Conservation (phyloP, 2,888 invertebrate genomes). For the Theretra japonica region DNA sequence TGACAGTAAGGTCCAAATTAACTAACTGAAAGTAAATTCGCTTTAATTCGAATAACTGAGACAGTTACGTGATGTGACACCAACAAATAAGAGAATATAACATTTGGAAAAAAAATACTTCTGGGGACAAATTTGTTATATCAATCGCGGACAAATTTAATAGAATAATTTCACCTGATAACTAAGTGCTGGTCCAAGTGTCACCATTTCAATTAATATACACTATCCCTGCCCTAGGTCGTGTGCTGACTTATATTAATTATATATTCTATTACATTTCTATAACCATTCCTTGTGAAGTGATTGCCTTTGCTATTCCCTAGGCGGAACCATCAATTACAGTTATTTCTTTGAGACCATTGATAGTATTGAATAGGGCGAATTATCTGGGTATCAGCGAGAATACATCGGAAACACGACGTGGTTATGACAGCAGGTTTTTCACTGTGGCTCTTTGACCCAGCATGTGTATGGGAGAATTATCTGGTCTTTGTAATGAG, state of each 20-base stretch:
- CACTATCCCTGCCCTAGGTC: background rate
- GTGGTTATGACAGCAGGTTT: constrained; percentile 59
- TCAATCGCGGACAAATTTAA: no score
- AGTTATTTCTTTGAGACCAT: constrained; percentile 48
- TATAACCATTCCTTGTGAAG: background rate
- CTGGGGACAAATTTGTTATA: no score
- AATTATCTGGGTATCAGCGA: constrained; percentile 53
- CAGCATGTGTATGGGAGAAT: constrained; percentile 45
- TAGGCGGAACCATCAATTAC: constrained; percentile 36
- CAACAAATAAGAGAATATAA: no score
- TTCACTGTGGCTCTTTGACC: constrained; percentile 56
- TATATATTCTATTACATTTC: constrained; percentile 13
- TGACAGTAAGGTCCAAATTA: no score
- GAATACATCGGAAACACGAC: constrained; percentile 56
- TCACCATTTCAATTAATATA: background rate
- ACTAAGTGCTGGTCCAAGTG: no score
- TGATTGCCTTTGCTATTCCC: constrained; percentile 8
- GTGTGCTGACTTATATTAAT: background rate
- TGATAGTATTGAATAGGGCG: constrained; percentile 59
- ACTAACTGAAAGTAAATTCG: no score
- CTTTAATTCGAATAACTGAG: no score
- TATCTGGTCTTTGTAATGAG: constrained; percentile 28
- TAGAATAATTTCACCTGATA: no score
- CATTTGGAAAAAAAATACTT: no score
- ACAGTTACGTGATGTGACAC: no score